phyloP scores from a whole-genome alignment of 1,140 invertebrate species.

The Glossosoma conforme region DNA sequence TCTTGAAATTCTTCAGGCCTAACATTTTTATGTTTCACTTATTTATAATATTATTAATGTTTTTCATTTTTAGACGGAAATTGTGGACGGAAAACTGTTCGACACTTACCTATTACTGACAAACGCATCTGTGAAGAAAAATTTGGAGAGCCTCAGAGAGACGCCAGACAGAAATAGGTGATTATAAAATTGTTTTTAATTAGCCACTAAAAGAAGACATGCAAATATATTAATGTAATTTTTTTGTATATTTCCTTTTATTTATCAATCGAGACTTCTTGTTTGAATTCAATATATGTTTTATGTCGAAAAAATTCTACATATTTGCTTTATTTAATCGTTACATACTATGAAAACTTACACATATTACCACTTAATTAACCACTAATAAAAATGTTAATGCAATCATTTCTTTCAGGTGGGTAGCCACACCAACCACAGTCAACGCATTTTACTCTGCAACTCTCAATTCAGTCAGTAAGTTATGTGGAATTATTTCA shows the following conservation, averaged over 20 bases:
- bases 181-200: too few species aligned
- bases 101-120: slow-evolving; percentile 58
- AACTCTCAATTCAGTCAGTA: slow-evolving; percentile 76
- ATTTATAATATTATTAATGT: slow-evolving; percentile 6
- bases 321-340: background rate
- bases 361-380: slow-evolving; percentile 14
- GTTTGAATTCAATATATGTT: too few species aligned
- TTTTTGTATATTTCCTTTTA: too few species aligned
- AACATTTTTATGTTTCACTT: background rate
- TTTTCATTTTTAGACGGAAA: slow-evolving; percentile 53
- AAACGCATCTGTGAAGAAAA: slow-evolving; percentile 53
- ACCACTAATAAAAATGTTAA: slow-evolving; percentile 14
- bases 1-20: too few species aligned
- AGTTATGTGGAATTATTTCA: slow-evolving; percentile 41
- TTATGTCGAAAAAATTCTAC: background rate
- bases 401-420: slow-evolving; percentile 47
- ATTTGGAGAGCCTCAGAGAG: slow-evolving; percentile 54
- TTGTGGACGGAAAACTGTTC: slow-evolving; percentile 57
- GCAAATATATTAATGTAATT: too few species aligned
- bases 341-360: background rate
- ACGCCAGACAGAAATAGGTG: slow-evolving; percentile 60
- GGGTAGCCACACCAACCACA: slow-evolving; percentile 60
- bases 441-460: slow-evolving; percentile 79
- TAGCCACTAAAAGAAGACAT: background rate
- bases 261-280: too few species aligned